Base-by-base conservation (phyloP, 2,888 invertebrate species). In the Dryomyza anilis region DNA sequence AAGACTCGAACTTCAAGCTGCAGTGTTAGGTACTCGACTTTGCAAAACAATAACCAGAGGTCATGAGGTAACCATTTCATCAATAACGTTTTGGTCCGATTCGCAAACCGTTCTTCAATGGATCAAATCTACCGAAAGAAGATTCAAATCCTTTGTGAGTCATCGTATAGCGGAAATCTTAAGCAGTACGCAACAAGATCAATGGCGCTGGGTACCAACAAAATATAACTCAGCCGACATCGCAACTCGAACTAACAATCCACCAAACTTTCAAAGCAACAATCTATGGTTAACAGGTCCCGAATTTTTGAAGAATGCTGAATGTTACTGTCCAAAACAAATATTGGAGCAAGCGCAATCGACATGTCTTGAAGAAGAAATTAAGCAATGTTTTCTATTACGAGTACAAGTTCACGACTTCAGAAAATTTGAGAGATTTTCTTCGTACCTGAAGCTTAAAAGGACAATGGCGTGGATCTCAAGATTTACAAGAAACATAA, bases 1-100 rank as follows among this genome's bases (percentile, higher is more conserved):
- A 23, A 39, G 56, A 10, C 27, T 63, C 1, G 63, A 63, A 46
- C 43, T 57, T 3, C 63, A 63, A 33, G 63, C 68, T 30, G 65
- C 64, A 1, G 29, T 58, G 23, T 55, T 66, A 69, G 65, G 59
- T 1, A 7, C 43, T 4, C 56, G 60, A 4, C 23, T 56, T 7
- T 30, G 55, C 12, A 66, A 58, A n/a, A n/a, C n/a, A n/a, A n/a
- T n/a, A n/a, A n/a, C n/a, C n/a, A n/a, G n/a, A n/a, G n/a, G n/a
- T n/a, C n/a, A n/a, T n/a, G n/a, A n/a, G n/a, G n/a, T n/a, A n/a
- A n/a, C n/a, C n/a, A n/a, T n/a, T n/a, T n/a, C n/a, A n/a, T n/a
- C n/a, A n/a, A n/a, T n/a, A n/a, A n/a, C 45, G n/a, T 45, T 10
- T 45, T 45, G 45, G 45, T 14, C 12, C 45, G 45, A 45, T 45